These are phyloP conservation scores for Phyllopteryx taeniolatus DNA, from an alignment of 2,113 vertebrate genomes.

Conservation along the genomic window DNA sequence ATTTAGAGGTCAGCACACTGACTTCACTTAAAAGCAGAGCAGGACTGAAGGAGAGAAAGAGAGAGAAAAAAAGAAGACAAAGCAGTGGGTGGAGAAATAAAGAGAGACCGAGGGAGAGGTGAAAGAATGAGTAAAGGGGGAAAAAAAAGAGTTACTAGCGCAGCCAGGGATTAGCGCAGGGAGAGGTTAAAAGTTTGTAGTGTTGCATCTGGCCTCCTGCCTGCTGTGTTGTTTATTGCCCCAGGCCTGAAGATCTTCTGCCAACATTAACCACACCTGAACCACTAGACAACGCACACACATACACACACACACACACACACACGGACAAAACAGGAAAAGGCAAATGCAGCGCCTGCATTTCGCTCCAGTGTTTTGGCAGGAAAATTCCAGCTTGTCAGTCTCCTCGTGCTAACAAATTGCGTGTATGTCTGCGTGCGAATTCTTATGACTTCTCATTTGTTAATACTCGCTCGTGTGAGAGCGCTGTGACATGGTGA, in stretches of 20 bases:
- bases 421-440: slow-evolving; percentile 30
- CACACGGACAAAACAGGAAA: slow-evolving; percentile 47
- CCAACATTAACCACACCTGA: slow-evolving; percentile 80
- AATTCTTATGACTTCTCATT: slow-evolving; percentile 64
- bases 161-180: slow-evolving; percentile 72
- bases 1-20: slow-evolving; percentile 78
- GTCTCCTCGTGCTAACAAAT: slow-evolving; percentile 26
- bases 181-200: slow-evolving; percentile 81
- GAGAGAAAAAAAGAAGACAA: slow-evolving; percentile 38
- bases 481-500: slow-evolving; percentile 47
- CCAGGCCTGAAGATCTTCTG: slow-evolving; percentile 74
- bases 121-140: slow-evolving; percentile 58
- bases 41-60: slow-evolving; percentile 53
- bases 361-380: slow-evolving; percentile 43
- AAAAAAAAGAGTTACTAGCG: slow-evolving; percentile 69
- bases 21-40: slow-evolving; percentile 75
- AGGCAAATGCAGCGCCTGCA: slow-evolving; percentile 36
- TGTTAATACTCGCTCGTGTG: slow-evolving; percentile 57
- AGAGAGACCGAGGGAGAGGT: slow-evolving; percentile 60
- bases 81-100: slow-evolving; percentile 61
- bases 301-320: background rate
- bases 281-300: slow-evolving; percentile 45
- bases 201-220: slow-evolving; percentile 78
- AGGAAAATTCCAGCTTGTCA: slow-evolving; percentile 34
- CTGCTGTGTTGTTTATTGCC: slow-evolving; percentile 80